Evolutionary conservation across 2,888 invertebrate species (phyloP).

Genomic region (Heliconius cydno): DNA sequence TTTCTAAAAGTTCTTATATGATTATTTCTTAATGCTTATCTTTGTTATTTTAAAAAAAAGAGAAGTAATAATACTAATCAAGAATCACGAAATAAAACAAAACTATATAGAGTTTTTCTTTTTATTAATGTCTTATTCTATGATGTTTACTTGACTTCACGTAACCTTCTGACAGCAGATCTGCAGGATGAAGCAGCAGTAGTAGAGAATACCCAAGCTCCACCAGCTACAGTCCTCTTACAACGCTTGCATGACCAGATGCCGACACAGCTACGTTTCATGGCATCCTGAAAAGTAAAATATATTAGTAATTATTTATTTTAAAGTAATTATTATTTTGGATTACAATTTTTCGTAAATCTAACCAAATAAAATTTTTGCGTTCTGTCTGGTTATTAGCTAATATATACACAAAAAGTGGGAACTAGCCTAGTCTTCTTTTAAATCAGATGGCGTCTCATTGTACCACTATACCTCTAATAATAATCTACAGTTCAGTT

Average conservation of each 20-base stretch:
- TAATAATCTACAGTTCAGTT: too few relatives aligned
- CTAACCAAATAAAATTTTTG: too few relatives aligned
- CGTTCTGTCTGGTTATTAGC: too few relatives aligned
- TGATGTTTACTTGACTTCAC: constrained; percentile 87
- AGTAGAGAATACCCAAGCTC: constrained; percentile 99
- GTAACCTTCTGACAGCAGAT: constrained; percentile 97
- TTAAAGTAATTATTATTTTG: not conserved
- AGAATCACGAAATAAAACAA: constrained; percentile 55
- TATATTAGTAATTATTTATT: not conserved
- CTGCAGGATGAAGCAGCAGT: constrained; percentile 98
- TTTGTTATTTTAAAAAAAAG: not conserved
- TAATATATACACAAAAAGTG: too few relatives aligned
- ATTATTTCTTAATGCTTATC: not conserved
- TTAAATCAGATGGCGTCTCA: too few relatives aligned
- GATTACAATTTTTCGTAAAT: too few relatives aligned
- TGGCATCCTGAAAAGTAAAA: constrained; percentile 91
- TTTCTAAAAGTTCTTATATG: not conserved
- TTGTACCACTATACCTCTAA: too few relatives aligned
- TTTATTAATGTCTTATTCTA: constrained; percentile 78
- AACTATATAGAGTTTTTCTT: constrained; percentile 52
- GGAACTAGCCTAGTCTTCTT: too few relatives aligned
- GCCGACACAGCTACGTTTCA: constrained; percentile 98
- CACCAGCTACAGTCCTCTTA: constrained; percentile 98
- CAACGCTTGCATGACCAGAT: constrained; percentile 99
- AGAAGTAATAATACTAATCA: not conserved